Evolutionary conservation across 1,140 invertebrate genomes (phyloP), one percentile per base, ranked within the genome.

Genomic region (Dicyema japonicum): DNA sequence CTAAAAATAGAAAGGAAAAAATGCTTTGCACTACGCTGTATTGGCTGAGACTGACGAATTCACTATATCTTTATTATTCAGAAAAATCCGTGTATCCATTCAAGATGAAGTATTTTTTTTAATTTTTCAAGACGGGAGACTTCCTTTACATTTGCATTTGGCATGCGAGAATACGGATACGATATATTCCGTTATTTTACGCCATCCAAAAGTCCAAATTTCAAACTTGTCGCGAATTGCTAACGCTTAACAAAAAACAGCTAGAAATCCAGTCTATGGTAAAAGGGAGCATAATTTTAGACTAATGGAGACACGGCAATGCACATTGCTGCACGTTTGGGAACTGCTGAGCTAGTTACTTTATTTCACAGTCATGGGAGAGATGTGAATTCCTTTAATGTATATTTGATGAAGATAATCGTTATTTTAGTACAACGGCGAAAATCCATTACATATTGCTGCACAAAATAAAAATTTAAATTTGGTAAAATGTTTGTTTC

Each of bases 391-490:
- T 63, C 64, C 31, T 67, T 70, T 45, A 90, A 88, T 47, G 66
- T 69, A 47, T 59, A 59, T 54, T 37, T 26, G 8, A 21, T 36
- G 8, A 16, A 25, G 14, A 18, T 19, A 7, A n/a, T 33, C 15
- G 16, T 21, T 35, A 18, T 37, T 42, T 7, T 40, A 69, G 66
- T 65, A 67, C 1, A 67, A 78, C 25, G 80, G 80, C 0, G 70
- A 80, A 47, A 85, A 78, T 0, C 60, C 75, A 1, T 46, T 92
- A 14, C 82, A 92, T 40, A 71, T 92, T 29, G 72, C 75, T 0
- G 72, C 78, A n/a, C 68, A 68, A 5, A 71, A 80, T 42, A 80
- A 78, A 3, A 78, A 92, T 44, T 78, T 90, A 43, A 60, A 62
- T 1, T 52, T 88, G 19, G 66, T 92, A 1, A 88, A 85, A 50